Conservation (phyloP, 2,888 invertebrate species). For the Eilema sororculum region DNA sequence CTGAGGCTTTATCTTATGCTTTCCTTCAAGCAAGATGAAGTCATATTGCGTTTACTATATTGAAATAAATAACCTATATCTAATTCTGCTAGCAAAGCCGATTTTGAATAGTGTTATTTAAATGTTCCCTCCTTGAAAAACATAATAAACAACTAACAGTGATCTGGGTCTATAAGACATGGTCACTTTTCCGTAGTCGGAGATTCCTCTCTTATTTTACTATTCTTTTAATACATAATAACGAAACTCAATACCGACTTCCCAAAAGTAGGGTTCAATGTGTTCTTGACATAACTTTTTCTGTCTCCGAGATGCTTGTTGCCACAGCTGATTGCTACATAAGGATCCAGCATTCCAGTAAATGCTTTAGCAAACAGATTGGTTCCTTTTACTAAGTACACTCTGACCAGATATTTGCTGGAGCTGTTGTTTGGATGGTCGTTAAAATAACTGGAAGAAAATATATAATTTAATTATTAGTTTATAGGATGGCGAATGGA, state of each 20-base stretch:
- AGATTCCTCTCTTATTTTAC: neutral
- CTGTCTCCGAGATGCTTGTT: constrained; percentile 88
- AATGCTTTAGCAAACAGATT: constrained; percentile 91
- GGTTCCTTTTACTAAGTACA: constrained; percentile 92
- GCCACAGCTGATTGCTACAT: constrained; percentile 90
- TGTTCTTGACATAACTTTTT: constrained; percentile 90
- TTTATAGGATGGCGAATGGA: too few relatives aligned
- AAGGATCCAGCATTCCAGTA: constrained; percentile 92
- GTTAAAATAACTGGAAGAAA: constrained; percentile 80
- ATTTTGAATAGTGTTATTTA: neutral
- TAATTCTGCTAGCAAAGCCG: neutral
- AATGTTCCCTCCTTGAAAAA: neutral
- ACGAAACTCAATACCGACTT: constrained; percentile 76
- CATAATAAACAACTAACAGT: too few relatives aligned
- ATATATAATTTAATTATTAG: neutral
- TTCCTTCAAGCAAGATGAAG: too few relatives aligned
- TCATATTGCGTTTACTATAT: too few relatives aligned
- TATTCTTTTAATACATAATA: neutral
- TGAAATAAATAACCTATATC: too few relatives aligned
- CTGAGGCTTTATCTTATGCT: too few relatives aligned
- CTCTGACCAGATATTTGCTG: constrained; percentile 89
- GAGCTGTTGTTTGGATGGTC: constrained; percentile 88
- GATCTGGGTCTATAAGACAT: too few relatives aligned
- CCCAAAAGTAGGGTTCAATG: constrained; percentile 94
- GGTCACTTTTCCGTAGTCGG: too few relatives aligned